Percentiles rank a stretch among this genome's conserved stretches.
Evolutionary conservation across 2,113 vertebrate genomes (phyloP).

Genomic region (Neolamprologus brichardi): DNA sequence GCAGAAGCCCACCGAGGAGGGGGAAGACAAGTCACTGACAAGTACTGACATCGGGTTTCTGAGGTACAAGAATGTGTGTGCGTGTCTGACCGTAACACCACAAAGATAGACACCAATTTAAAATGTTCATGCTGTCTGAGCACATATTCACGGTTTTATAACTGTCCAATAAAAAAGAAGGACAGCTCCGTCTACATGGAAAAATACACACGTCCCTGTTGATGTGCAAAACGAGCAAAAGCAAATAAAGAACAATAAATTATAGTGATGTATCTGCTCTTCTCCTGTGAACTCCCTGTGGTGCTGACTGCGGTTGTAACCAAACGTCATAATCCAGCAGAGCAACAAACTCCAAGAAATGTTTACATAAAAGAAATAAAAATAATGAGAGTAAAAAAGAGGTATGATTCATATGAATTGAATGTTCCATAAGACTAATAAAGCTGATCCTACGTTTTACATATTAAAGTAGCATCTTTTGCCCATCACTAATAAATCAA

Average conservation of each 20-base stretch:
- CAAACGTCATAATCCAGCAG: background rate
- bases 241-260: background rate
- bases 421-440: background rate
- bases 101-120: conserved; percentile 36
- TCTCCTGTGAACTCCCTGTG: background rate
- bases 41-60: background rate
- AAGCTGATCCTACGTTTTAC: background rate
- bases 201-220: background rate
- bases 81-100: background rate
- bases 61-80: background rate
- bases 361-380: background rate
- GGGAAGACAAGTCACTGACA: conserved; percentile 22
- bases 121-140: conserved; percentile 42
- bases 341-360: background rate
- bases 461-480: background rate
- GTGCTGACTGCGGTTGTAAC: background rate
- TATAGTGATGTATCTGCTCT: background rate
- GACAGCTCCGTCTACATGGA: background rate
- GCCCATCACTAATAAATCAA: background rate
- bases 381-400: background rate
- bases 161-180: background rate
- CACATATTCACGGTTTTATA: conserved; percentile 18
- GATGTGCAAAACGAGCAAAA: background rate
- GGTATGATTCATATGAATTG: background rate
- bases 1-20: background rate